Evolutionary conservation across 2,888 invertebrate genomes (phyloP).

Genomic region (Hedya salicella): DNA sequence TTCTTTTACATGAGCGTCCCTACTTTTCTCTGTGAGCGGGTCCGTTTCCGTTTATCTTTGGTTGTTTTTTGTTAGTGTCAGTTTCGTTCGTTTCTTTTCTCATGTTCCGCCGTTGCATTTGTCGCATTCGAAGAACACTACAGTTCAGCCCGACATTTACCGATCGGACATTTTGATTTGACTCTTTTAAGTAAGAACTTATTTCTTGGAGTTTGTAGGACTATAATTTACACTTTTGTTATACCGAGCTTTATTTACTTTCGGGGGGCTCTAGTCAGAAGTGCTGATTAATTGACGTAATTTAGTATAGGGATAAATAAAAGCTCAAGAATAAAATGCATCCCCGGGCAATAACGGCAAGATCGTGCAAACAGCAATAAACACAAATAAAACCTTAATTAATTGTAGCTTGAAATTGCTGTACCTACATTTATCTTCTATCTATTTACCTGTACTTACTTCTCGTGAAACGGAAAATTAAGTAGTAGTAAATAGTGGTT

Average conservation of each 20-base stretch:
- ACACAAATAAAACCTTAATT: slow-evolving; percentile 38
- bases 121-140: slow-evolving; percentile 63
- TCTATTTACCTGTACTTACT: slow-evolving; percentile 33
- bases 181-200: slow-evolving; percentile 17
- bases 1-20: slow-evolving; percentile 70
- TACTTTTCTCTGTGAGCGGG: slow-evolving; percentile 79
- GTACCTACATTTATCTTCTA: slow-evolving; percentile 30
- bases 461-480: slow-evolving; percentile 20
- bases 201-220: neutral
- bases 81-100: slow-evolving; percentile 74
- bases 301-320: neutral
- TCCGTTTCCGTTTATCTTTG: slow-evolving; percentile 82
- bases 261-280: neutral
- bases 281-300: slow-evolving; percentile 1
- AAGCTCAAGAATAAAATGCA: slow-evolving; percentile 23
- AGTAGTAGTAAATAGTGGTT: slow-evolving; percentile 7
- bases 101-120: slow-evolving; percentile 72
- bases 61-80: slow-evolving; percentile 74
- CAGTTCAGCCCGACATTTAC: slow-evolving; percentile 45
- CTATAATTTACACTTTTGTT: neutral
- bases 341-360: slow-evolving; percentile 11
- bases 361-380: slow-evolving; percentile 38
- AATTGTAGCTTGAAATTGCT: slow-evolving; percentile 38
- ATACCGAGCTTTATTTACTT: neutral
- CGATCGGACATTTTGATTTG: slow-evolving; percentile 43